Base-by-base conservation (phyloP, 2,888 invertebrate genomes). In the Dasysyrphus albostriatus region DNA sequence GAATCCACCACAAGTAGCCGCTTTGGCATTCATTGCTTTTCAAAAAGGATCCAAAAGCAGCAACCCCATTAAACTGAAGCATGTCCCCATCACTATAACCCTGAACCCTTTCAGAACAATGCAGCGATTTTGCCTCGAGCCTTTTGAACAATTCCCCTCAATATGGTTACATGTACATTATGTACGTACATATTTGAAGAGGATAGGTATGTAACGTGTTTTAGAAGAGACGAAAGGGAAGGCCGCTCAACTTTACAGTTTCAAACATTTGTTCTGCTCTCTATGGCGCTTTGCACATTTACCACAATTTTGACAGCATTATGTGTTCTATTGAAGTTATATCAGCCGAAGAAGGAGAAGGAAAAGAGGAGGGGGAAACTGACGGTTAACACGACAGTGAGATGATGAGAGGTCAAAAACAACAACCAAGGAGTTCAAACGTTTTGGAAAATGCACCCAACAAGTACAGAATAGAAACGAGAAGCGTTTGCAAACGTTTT, bases 231-330 rank as follows among this genome's bases (percentile, higher is more conserved):
- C 67, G 51, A 44, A 16, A 56, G 47, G 67, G 51, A 58, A 77
- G 81, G 42, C 58, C 72, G 84, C 77, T 85, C 77, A 74, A 74
- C 82, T 78, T 81, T 78, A 81, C 77, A 85, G 73, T 85, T 77
- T 85, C 82, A 82, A 82, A 81, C 82, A 82, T 85, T 85, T 82
- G 82, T 85, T 85, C 74, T 78, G 73, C 82, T 82, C 85, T 85
- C 82, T 74, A 85, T 85, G 73, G 69, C 42, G 81, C 69, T 73
- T 77, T 81, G 77, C 77, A 81, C 77, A 78, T 82, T 85, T 85
- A 82, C 85, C 85, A 82, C 85, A 82, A 74, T 85, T 85, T 85
- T 77, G 85, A 85, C 85, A 85, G 85, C 77, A 78, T 74, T 85
- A 77, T 82, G 85, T 82, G 85, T 82, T 70, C 74, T 63, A 77